Conservation (phyloP, 2,113 vertebrate genomes). For the Dasyprocta punctata region DNA sequence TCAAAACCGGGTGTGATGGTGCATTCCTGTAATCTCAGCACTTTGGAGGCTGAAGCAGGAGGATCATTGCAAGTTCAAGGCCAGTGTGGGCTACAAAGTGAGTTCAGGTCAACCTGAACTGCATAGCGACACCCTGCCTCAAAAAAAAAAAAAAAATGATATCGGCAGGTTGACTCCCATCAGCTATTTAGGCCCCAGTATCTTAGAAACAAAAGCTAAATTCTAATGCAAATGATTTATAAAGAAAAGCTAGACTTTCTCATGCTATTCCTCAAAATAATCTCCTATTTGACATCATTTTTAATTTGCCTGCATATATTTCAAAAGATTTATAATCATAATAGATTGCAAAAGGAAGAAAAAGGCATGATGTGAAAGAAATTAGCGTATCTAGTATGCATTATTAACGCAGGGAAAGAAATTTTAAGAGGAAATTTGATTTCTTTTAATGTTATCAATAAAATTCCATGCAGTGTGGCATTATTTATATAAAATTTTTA, state of each 20-base stretch:
- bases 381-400: not conserved
- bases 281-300: not conserved
- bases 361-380: not conserved
- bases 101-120: no score
- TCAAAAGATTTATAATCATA: not conserved
- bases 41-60: not conserved
- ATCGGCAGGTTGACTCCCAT: not conserved
- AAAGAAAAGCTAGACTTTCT: not conserved
- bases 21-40: not conserved
- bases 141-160: not conserved
- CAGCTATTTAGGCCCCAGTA: not conserved
- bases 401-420: not conserved
- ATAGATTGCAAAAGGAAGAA: not conserved
- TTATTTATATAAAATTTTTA: slow-evolving; percentile 9
- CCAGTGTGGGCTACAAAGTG: not conserved
- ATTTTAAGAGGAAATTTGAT: not conserved
- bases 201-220: not conserved
- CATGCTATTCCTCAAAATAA: not conserved
- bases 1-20: not conserved
- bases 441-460: not conserved
- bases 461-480: not conserved
- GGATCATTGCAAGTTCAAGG: not conserved
- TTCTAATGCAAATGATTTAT: not conserved
- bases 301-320: not conserved
- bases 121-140: not conserved